Evolutionary conservation across 2,113 vertebrate species (phyloP).

Genomic region (Fulmarus glacialis): DNA sequence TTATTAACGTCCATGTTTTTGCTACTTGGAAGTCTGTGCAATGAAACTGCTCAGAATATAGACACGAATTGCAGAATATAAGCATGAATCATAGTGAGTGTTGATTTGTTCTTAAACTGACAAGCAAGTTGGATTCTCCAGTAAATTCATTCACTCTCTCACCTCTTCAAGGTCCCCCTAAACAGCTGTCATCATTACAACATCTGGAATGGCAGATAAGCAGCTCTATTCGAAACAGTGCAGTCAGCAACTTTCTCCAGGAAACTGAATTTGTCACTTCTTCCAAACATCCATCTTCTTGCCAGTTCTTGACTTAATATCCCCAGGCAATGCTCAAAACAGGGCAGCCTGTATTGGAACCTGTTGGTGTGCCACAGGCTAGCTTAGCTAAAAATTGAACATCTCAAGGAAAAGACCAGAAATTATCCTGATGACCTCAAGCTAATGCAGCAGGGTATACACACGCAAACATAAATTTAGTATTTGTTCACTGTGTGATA

Average conservation of each 20-base stretch:
- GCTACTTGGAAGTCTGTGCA: not conserved
- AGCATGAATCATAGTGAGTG: not conserved
- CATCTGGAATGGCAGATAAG: conserved; percentile 65
- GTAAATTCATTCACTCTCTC: not conserved
- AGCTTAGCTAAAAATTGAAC: not conserved
- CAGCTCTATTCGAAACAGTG: conserved; percentile 19
- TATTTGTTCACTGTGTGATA: not conserved
- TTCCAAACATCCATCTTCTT: conserved; percentile 52
- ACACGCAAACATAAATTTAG: not conserved
- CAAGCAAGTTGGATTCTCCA: not conserved
- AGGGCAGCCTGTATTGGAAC: not conserved
- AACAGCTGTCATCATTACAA: conserved; percentile 56
- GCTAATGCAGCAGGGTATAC: not conserved
- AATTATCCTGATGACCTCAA: conserved; percentile 4
- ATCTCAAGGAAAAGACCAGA: not conserved
- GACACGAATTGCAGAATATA: not conserved
- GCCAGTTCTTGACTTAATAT: conserved; percentile 41
- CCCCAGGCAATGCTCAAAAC: conserved; percentile 26
- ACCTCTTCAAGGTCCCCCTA: conserved; percentile 15
- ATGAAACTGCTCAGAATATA: not conserved
- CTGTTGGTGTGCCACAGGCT: not conserved
- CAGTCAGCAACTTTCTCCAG: conserved; percentile 62
- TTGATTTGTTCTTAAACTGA: not conserved
- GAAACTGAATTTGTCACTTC: conserved; percentile 59
- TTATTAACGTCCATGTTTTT: not conserved